Conservation (phyloP, 2,888 invertebrate genomes). For the Onthophagus sagittarius region DNA sequence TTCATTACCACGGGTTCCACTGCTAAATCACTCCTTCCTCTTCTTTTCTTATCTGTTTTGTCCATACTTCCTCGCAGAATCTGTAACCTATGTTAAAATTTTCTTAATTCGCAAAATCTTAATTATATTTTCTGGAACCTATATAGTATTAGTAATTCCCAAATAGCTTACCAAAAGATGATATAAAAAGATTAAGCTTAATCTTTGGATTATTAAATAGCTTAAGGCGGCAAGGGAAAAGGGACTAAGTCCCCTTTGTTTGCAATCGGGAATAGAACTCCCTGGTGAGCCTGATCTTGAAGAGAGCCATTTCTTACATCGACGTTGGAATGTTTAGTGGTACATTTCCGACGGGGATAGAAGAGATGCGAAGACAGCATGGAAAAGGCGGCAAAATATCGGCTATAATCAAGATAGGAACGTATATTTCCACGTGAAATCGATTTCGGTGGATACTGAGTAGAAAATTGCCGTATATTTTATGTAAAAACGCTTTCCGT, state of each 20-base stretch:
- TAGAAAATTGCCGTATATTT: neutral
- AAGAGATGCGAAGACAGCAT: neutral
- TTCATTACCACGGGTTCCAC: no score
- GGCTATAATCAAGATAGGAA: neutral
- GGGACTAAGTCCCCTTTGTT: neutral
- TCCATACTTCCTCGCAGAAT: no score
- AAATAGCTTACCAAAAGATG: neutral
- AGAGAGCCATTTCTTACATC: neutral
- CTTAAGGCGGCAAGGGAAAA: neutral
- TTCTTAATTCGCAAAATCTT: no score
- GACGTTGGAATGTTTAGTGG: neutral
- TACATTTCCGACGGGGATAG: neutral
- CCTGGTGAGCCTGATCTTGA: neutral
- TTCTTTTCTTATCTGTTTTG: no score
- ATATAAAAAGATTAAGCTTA: neutral
- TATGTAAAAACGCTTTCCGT: neutral
- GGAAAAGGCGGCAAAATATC: neutral
- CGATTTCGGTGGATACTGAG: neutral
- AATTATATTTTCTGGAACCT: no score
- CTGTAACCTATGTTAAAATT: no score
- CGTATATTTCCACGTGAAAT: neutral
- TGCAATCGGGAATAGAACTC: neutral
- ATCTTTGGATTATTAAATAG: neutral
- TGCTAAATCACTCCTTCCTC: no score
- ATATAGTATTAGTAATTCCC: no score